These are phyloP conservation scores for Andrena flavipes DNA, from an alignment of 2,888 invertebrate species.

Conservation along the genomic window DNA sequence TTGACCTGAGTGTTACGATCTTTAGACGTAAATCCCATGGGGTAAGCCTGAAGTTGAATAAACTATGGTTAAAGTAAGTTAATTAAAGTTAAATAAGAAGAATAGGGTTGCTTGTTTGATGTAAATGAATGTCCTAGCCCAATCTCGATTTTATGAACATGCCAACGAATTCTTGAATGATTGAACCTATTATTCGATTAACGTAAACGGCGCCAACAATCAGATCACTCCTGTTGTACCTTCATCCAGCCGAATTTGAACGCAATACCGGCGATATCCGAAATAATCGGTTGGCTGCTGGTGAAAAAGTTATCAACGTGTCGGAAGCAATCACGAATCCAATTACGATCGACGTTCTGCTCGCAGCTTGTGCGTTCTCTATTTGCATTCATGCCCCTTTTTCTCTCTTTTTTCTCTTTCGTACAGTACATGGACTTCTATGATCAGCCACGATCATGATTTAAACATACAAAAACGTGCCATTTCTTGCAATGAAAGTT, in stretches of 20 bases:
- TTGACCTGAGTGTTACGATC: neutral
- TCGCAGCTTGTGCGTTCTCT: slow-evolving; percentile 11
- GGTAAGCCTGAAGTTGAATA: neutral
- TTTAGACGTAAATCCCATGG: neutral
- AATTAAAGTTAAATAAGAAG: too few species aligned
- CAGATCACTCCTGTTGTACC: slow-evolving; percentile 23
- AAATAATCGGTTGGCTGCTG: slow-evolving; percentile 37
- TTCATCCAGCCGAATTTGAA: slow-evolving; percentile 27
- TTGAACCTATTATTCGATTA: neutral
- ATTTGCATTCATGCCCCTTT: neutral
- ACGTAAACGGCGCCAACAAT: slow-evolving; percentile 25
- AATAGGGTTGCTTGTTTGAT: too few species aligned
- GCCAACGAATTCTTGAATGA: neutral
- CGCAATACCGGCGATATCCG: slow-evolving; percentile 22
- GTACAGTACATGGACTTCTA: neutral
- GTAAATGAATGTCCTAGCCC: too few species aligned
- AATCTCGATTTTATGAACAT: too few species aligned
- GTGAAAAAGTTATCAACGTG: slow-evolving; percentile 50
- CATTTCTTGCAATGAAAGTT: neutral
- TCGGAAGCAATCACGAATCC: slow-evolving; percentile 48
- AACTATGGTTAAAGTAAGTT: neutral
- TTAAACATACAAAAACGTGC: neutral
- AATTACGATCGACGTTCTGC: slow-evolving; percentile 50
- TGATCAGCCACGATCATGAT: neutral
- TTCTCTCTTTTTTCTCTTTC: neutral